phyloP scores from a whole-genome alignment of 1,140 invertebrate genomes.

The Spodoptera frugiperda region DNA sequence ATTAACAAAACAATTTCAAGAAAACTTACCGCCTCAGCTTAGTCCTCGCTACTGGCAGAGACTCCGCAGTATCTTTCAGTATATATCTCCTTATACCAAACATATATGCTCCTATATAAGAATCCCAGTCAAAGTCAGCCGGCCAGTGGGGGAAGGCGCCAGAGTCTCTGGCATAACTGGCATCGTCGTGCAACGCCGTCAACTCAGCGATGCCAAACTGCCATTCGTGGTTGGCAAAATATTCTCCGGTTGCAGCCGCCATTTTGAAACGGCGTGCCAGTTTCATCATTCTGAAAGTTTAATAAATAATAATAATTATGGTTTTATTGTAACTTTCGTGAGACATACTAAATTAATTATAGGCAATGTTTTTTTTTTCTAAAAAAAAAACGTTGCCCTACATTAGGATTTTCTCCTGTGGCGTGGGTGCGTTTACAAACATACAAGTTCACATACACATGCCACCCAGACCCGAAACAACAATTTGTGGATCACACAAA shows the following conservation, averaged over 20 bases:
- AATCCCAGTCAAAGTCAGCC: conserved; percentile 69
- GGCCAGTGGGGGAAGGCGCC: conserved; percentile 85
- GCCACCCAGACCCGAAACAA: no score
- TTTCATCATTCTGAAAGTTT: conserved; percentile 91
- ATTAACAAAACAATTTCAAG: conserved; percentile 24
- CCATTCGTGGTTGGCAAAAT: conserved; percentile 96
- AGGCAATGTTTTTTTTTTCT: no score
- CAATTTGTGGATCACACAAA: no score
- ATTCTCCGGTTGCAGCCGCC: conserved; percentile 92
- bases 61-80: conserved; percentile 91
- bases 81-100: conserved; percentile 93
- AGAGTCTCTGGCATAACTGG: conserved; percentile 87
- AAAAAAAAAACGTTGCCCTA: no score
- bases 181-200: conserved; percentile 87
- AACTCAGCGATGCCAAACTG: conserved; percentile 93
- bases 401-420: no score
- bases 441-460: no score
- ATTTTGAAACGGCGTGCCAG: conserved; percentile 93
- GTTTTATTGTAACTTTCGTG: no score
- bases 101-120: conserved; percentile 89
- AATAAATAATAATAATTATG: neutral
- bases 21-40: conserved; percentile 88
- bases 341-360: no score
- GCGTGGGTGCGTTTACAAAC: no score
- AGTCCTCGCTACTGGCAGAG: conserved; percentile 88